Evolutionary conservation across 2,797 vertebrate species (phyloP), one percentile per base, ranked within the genome.

Genomic region (Rhynchonycteris naso): DNA sequence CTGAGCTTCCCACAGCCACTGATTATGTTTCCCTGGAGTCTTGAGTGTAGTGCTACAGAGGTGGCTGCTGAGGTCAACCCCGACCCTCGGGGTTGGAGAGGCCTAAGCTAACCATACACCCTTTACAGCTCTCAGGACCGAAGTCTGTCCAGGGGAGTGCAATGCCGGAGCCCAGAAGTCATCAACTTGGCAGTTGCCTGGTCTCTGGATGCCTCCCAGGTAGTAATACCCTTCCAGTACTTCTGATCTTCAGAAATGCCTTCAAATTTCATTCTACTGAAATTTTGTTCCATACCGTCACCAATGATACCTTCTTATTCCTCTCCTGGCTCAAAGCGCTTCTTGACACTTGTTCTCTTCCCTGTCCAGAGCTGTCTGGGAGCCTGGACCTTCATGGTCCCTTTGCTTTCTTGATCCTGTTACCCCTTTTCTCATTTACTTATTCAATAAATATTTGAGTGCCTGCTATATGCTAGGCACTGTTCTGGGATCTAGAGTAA

Each of bases 151-250:
- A 81, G 82, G 88, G 90, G 38, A 88, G 26, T 52, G 90, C 47
- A 83, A 97, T 97, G 97, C 94, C 71, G 0, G 96, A 97, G 75
- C 81, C 43, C 61, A 66, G 93, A 80, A 97, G 47, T 74, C 71
- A 18, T 88, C 85, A 74, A 59, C 76, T 83, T 43, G 82, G 92
- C 85, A 68, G 81, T 13, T 50, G 59, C 35, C 78, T 83, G n/a
- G 86, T 85, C 50, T 94, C 97, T 30, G 80, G 88, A 56, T 97
- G 95, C 65, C 96, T 98, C 38, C 96, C 97, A 98, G 98, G 98
- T 98, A 97, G 82, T 76, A 19, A 71, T 9, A 22, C 38, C 50
- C 63, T 66, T 50, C 38, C 14, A 16, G 38, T 68, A 24, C 74
- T 43, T 58, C 54, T 38, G 24, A 50, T 43, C 56, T 69, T 30